These are phyloP conservation scores for Rhodinocichla rosea DNA, from an alignment of 2,113 vertebrate species.

Conservation along the genomic window DNA sequence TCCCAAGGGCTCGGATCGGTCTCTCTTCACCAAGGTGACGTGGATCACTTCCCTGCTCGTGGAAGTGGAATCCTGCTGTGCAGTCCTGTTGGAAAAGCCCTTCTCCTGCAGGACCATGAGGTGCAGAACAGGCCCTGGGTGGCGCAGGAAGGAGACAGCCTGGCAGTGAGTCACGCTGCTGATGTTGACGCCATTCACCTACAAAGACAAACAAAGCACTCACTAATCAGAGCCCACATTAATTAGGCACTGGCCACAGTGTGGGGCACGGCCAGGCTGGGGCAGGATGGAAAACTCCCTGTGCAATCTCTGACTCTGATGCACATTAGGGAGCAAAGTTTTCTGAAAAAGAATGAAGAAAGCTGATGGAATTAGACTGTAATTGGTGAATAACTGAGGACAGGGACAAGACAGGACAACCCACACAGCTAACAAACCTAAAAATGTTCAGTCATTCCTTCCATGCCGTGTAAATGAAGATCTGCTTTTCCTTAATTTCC, in stretches of 20 bases:
- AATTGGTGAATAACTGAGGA: not conserved
- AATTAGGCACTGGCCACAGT: not conserved
- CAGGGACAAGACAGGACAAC: not conserved
- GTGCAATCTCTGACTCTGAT: not conserved
- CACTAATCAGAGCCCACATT: slow-evolving; percentile 2
- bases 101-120: slow-evolving; percentile 90
- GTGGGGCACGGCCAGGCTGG: not conserved
- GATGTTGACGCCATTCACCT: slow-evolving; percentile 89
- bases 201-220: slow-evolving; percentile 44
- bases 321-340: not conserved
- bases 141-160: slow-evolving; percentile 80
- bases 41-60: slow-evolving; percentile 77
- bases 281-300: not conserved
- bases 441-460: not conserved
- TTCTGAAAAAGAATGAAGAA: not conserved
- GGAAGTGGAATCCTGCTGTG: slow-evolving; percentile 36
- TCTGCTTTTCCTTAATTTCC: not conserved
- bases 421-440: not conserved
- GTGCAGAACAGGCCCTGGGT: slow-evolving; percentile 75
- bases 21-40: slow-evolving; percentile 83
- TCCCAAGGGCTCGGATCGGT: slow-evolving; percentile 82
- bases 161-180: slow-evolving; percentile 82
- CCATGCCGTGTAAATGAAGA: not conserved
- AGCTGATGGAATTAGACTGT: not conserved
- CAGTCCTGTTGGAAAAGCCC: slow-evolving; percentile 79